These are phyloP conservation scores for Alethe diademata DNA, from an alignment of 2,113 vertebrate genomes.

Conservation along the genomic window DNA sequence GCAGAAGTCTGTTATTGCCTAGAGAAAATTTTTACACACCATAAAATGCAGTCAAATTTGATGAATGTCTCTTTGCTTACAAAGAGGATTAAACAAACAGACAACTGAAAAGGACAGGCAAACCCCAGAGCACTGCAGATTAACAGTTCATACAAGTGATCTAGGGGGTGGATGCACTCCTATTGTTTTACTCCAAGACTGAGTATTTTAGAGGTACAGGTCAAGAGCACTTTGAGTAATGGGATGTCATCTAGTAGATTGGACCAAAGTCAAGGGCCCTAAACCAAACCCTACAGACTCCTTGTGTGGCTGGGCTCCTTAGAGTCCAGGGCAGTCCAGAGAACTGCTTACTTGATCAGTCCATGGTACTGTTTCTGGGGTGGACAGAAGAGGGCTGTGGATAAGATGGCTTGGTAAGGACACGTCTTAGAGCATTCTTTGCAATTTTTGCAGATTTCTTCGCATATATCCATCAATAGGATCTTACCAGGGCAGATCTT, in stretches of 20 bases:
- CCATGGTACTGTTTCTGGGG: not conserved
- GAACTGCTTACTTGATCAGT: not conserved
- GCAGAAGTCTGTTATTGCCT: not conserved
- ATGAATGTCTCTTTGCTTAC: not conserved
- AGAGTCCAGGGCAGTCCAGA: not conserved
- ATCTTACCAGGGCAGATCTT: not conserved
- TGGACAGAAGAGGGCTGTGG: not conserved
- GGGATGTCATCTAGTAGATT: not conserved
- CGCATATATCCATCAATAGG: not conserved
- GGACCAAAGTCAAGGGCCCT: not conserved
- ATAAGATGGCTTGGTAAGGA: not conserved
- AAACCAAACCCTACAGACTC: not conserved
- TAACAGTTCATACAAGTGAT: not conserved
- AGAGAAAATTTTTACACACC: not conserved
- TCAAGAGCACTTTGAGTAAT: not conserved
- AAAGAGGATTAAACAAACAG: not conserved
- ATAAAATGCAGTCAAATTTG: constrained; percentile 1
- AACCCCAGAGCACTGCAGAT: not conserved
- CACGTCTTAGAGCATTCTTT: not conserved
- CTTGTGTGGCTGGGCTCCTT: not conserved
- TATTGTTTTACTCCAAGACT: not conserved
- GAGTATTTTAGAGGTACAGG: not conserved
- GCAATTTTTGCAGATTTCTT: not conserved
- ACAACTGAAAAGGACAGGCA: not conserved
- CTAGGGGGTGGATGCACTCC: not conserved